Conservation (phyloP, 2,888 invertebrate species). For the Protonemura montana region DNA sequence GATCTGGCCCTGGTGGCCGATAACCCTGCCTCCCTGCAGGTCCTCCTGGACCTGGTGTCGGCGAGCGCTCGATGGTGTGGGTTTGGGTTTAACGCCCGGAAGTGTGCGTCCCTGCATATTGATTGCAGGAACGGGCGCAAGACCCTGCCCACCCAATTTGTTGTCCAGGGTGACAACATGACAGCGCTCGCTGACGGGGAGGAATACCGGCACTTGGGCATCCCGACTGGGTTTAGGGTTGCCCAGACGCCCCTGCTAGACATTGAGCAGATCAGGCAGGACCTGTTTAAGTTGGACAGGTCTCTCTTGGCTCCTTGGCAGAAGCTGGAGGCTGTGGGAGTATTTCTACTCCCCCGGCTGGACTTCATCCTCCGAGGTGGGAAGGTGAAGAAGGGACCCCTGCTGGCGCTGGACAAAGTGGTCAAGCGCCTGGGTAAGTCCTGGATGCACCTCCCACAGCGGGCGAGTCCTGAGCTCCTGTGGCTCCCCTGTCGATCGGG, state of each 20-base stretch:
- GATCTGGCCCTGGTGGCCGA: constrained; percentile 48
- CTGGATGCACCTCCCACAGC: too few relatives aligned
- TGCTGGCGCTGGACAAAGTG: too few relatives aligned
- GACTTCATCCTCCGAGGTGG: too few relatives aligned
- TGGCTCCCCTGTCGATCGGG: too few relatives aligned
- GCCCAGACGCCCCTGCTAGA: neutral
- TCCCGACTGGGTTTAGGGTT: constrained; percentile 44
- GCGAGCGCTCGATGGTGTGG: constrained; percentile 29
- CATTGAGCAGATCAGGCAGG: neutral
- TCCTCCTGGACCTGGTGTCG: neutral
- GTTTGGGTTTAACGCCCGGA: constrained; percentile 38
- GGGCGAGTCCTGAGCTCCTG: too few relatives aligned
- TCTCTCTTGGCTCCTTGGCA: constrained; percentile 50
- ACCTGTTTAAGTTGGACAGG: neutral
- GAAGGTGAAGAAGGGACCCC: too few relatives aligned
- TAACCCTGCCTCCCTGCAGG: constrained; percentile 43
- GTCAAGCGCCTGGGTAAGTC: too few relatives aligned
- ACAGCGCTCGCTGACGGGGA: constrained; percentile 50
- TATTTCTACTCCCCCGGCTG: too few relatives aligned
- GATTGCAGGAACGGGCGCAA: neutral
- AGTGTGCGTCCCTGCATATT: constrained; percentile 43
- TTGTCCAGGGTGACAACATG: constrained; percentile 50
- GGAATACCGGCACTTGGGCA: constrained; percentile 43
- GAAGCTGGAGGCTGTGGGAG: constrained; percentile 50
- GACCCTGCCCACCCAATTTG: constrained; percentile 47